Conservation (phyloP, 1,140 invertebrate genomes). For the Drosophila carrolli region DNA sequence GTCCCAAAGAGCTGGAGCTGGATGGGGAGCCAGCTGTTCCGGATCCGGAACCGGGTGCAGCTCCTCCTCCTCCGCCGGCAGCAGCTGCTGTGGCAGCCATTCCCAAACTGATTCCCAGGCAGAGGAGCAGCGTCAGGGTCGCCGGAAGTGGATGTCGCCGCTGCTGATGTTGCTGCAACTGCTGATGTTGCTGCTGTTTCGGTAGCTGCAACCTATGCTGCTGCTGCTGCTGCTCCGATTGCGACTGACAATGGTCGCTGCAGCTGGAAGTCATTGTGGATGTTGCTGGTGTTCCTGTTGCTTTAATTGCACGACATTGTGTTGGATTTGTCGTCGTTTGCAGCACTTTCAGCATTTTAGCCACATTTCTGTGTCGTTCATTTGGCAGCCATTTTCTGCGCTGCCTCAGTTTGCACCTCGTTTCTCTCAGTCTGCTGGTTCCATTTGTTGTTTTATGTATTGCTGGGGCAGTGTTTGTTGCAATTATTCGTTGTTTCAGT, state of each 20-base stretch:
- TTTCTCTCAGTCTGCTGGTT: constrained; percentile 65
- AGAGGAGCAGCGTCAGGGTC: constrained; percentile 55
- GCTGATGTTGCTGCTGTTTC: constrained; percentile 29
- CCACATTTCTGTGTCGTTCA: constrained; percentile 63
- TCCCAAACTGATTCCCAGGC: constrained; percentile 41
- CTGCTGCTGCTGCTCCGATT: constrained; percentile 28
- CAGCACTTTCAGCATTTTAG: constrained; percentile 67
- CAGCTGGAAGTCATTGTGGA: constrained; percentile 56
- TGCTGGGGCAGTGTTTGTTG: constrained; percentile 65
- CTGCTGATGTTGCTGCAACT: constrained; percentile 41
- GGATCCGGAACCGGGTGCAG: constrained; percentile 25
- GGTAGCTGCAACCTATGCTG: constrained; percentile 34
- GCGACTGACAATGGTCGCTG: constrained; percentile 50
- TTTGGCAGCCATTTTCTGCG: constrained; percentile 56
- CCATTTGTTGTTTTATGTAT: constrained; percentile 33
- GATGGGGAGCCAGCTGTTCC: constrained; percentile 33
- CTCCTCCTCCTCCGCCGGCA: constrained; percentile 16
- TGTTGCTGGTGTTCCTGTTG: constrained; percentile 44
- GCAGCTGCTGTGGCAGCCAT: constrained; percentile 43
- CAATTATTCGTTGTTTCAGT: constrained; percentile 72
- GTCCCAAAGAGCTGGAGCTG: constrained; percentile 23
- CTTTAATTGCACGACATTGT: constrained; percentile 79
- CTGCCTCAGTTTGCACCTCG: constrained; percentile 35
- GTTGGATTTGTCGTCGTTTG: constrained; percentile 45
- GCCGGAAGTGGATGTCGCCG: constrained; percentile 56